These are phyloP conservation scores for Drosophila rellima DNA, from an alignment of 2,888 invertebrate species.

Conservation along the genomic window DNA sequence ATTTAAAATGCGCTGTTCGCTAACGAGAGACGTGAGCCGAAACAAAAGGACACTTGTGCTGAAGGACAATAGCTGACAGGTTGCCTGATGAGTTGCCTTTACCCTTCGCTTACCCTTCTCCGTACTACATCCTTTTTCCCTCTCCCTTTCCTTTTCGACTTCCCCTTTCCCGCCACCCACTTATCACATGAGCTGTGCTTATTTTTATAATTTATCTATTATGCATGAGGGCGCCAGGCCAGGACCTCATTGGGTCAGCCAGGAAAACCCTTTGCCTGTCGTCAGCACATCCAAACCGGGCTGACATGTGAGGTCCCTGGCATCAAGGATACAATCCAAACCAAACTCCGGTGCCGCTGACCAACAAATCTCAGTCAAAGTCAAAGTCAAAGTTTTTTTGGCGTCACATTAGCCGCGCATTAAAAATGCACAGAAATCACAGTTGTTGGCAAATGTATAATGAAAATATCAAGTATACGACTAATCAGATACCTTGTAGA, in stretches of 20 bases:
- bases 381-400: conserved; percentile 71
- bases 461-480: fast-evolving
- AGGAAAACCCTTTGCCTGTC: conserved; percentile 73
- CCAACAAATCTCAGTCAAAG: conserved; percentile 75
- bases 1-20: conserved; percentile 74
- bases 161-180: conserved; percentile 12
- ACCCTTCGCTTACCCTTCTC: background rate
- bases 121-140: background rate
- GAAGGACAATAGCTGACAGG: conserved; percentile 74
- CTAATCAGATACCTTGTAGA: conserved; percentile 23
- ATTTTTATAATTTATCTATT: conserved; percentile 84
- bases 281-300: conserved; percentile 46
- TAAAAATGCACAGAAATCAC: conserved; percentile 78
- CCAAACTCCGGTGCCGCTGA: conserved; percentile 44
- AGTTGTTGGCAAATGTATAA: conserved; percentile 19
- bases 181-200: conserved; percentile 48
- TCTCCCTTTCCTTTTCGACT: conserved; percentile 1
- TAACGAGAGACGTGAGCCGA: conserved; percentile 24
- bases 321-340: conserved; percentile 16
- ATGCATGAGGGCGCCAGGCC: conserved; percentile 75
- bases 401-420: conserved; percentile 83
- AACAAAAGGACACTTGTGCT: conserved; percentile 77
- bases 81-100: conserved; percentile 41
- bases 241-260: conserved; percentile 30
- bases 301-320: conserved; percentile 48